Evolutionary conservation across 37 sponge, comb jelly and placozoan species (phyloP), one percentile per base, ranked within the genome.

Genomic region (Cliona cf. orientalis): DNA sequence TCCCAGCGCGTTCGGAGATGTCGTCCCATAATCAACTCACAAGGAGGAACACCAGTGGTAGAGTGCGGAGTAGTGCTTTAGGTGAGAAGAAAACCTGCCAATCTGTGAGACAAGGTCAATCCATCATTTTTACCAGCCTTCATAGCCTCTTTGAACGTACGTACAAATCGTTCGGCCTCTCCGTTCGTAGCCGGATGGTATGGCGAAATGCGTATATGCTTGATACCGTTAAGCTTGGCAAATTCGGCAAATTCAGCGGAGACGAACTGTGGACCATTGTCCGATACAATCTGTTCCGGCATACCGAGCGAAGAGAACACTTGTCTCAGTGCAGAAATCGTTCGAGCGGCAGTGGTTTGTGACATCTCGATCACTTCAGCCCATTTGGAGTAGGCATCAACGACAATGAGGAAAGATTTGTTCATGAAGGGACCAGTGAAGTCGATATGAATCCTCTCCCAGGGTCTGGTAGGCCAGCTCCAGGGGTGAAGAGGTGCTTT

Each of bases 1-100:
- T 70, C 40, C 17, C 9, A 25, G 4, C 14, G 80, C 21, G 80
- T 67, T 9, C 49, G 37, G 46, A 66, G 80, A 23, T 42, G 26
- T 65, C 80, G 26, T 23, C 62, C 68, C 63, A 79, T 63, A 66
- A 79, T 33, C 21, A 81, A 3, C 41, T 81, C 72, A 49, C 72
- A 72, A 3, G 82, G 82, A 56, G 82, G 2, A 3, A 74, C 32
- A 14, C 72, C 72, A 46, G 82, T 74, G 26, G 56, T 74, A 23
- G 5, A 21, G 21, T 74, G 72, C 29, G 71, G 59, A 22, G 72
- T 72, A 32, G 35, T 81, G 23, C 72, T 61, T 3, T 73, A 81
- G 22, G n/a, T 29, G 57, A 81, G 55, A 2, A 81, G 60, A 46
- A 81, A 74, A n/a, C n/a, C n/a, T n/a, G n/a, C n/a, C n/a, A n/a